Conservation (phyloP, 2,113 vertebrate species). For the Mustela nigripes region DNA sequence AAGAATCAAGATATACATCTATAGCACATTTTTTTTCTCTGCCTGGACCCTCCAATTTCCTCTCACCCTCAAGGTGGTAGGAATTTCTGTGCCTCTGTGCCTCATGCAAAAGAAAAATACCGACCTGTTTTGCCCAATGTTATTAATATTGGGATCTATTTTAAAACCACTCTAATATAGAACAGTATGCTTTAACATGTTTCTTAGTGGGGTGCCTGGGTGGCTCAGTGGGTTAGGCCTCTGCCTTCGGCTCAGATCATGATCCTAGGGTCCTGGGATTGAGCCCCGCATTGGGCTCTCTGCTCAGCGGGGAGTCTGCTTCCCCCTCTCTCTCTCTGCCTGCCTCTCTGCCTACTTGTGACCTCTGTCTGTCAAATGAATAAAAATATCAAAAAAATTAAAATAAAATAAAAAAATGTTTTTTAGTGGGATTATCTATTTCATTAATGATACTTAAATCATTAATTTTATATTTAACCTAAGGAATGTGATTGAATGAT, state of each 20-base stretch:
- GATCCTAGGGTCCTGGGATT: too few species aligned
- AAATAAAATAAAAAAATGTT: neutral
- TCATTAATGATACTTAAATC: neutral
- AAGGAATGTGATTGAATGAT: neutral
- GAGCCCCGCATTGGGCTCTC: too few species aligned
- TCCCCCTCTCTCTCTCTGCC: too few species aligned
- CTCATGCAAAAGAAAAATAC: neutral
- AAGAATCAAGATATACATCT: too few species aligned
- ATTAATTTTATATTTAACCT: conserved; percentile 30
- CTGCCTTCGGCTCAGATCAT: too few species aligned
- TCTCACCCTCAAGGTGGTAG: neutral
- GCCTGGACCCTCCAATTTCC: neutral
- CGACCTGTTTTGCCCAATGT: conserved; percentile 24
- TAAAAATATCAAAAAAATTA: too few species aligned
- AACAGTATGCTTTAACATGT: neutral
- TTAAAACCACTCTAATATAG: neutral
- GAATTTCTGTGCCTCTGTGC: neutral
- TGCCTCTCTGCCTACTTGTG: too few species aligned
- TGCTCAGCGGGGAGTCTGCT: too few species aligned
- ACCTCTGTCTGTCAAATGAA: too few species aligned
- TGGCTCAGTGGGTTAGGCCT: too few species aligned
- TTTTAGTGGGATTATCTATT: neutral
- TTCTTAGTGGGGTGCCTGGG: neutral
- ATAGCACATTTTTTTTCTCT: neutral
- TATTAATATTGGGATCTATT: neutral